phyloP scores from a whole-genome alignment of 2,113 vertebrate species.

The Cyprinodon brontotheroides region DNA sequence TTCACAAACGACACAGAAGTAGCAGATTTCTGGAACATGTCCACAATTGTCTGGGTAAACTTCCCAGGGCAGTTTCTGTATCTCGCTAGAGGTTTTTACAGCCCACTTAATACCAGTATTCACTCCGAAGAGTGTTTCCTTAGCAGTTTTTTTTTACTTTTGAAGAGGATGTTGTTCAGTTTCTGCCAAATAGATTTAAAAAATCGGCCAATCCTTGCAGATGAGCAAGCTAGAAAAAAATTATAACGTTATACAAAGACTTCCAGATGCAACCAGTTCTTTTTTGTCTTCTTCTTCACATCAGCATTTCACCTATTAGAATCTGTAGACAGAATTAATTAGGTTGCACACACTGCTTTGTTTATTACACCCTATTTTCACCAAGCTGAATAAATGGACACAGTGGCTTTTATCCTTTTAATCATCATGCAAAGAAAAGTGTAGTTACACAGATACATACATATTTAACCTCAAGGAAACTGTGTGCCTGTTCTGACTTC shows the following conservation, averaged over 20 bases:
- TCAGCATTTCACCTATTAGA: conserved; percentile 46
- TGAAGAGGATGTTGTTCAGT: no score
- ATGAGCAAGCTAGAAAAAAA: not conserved
- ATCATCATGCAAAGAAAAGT: conserved; percentile 3
- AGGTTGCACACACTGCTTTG: conserved; percentile 33
- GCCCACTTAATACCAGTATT: no score
- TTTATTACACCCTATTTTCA: conserved; percentile 40
- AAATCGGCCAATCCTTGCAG: no score
- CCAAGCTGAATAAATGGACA: conserved; percentile 22
- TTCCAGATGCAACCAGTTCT: conserved; percentile 24
- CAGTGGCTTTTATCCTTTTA: not conserved
- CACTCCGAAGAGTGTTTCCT: no score
- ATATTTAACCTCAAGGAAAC: not conserved
- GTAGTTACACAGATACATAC: not conserved
- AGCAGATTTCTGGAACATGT: no score
- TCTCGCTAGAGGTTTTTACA: no score
- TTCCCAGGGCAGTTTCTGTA: no score
- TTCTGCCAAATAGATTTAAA: no score
- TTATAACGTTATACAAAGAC: not conserved
- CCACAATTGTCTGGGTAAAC: no score
- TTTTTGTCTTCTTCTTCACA: conserved; percentile 39
- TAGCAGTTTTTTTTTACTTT: no score
- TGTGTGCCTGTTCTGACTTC: not conserved
- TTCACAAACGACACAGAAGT: no score
- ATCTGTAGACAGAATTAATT: conserved; percentile 51